These are phyloP conservation scores for Campylorhamphus procurvoides DNA, from an alignment of 2,113 vertebrate genomes.

Conservation along the genomic window DNA sequence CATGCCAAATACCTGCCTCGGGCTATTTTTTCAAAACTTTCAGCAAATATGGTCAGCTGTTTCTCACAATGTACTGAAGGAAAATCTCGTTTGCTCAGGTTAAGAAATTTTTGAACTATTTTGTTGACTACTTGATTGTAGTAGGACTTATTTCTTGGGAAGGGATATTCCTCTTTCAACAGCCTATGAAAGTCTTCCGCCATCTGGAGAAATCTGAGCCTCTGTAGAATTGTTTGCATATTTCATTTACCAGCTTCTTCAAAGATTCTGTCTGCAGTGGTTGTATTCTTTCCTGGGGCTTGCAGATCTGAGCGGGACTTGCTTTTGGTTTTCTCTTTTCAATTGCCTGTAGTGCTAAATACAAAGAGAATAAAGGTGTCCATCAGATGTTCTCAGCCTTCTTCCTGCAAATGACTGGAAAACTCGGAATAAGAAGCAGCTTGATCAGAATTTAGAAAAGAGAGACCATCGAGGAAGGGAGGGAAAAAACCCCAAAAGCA, in stretches of 20 bases:
- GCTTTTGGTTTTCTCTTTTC: constrained; percentile 18
- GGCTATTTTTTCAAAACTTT: constrained; percentile 44
- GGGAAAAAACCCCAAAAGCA: background rate
- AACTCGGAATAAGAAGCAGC: background rate
- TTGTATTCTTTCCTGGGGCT: background rate
- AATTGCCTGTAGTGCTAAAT: constrained; percentile 5
- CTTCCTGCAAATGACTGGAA: background rate
- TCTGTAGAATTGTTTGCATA: constrained; percentile 22
- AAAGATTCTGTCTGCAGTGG: constrained; percentile 22
- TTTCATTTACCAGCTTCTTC: constrained; percentile 24
- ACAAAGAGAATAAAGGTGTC: constrained; percentile 9
- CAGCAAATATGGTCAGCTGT: constrained; percentile 10
- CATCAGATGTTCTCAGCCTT: background rate
- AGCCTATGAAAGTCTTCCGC: background rate
- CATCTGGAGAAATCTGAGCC: background rate
- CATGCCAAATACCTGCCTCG: constrained; percentile 28
- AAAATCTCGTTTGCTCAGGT: constrained; percentile 2
- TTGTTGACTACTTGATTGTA: background rate
- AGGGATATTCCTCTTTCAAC: background rate
- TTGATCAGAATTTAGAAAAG: background rate
- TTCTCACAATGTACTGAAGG: background rate
- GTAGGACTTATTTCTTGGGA: background rate
- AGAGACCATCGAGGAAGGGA: background rate
- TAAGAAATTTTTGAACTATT: constrained; percentile 28
- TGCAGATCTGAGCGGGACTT: constrained; percentile 6